phyloP scores from a whole-genome alignment of 1,140 invertebrate genomes.

The Zelostemma sp. region DNA sequence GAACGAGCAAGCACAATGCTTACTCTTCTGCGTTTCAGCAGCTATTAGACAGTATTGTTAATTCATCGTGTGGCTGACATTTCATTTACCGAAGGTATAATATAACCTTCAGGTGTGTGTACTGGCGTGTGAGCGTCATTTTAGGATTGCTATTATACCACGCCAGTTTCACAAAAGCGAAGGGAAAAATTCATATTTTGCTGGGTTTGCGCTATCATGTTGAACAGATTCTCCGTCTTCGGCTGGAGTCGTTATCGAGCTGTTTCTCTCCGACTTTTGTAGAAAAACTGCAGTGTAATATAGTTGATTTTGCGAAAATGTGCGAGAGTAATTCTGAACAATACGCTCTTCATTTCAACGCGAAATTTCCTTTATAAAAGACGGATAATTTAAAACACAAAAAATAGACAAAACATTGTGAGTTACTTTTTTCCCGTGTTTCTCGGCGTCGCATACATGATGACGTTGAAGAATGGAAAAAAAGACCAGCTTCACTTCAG shows the following conservation, averaged over 20 bases:
- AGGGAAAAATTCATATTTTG: background rate
- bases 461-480: conserved; percentile 31
- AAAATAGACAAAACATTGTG: too few species aligned
- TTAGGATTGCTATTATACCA: conserved; percentile 15
- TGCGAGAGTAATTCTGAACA: too few species aligned
- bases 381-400: too few species aligned
- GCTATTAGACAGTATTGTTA: conserved; percentile 65
- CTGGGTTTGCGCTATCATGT: background rate
- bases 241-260: too few species aligned
- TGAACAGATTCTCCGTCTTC: background rate
- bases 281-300: too few species aligned
- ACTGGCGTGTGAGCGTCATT: conserved; percentile 1
- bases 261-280: too few species aligned
- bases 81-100: conserved; percentile 61
- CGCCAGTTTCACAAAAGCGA: conserved; percentile 6
- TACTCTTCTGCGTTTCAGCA: conserved; percentile 52
- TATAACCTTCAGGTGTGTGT: conserved; percentile 22
- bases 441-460: conserved; percentile 33
- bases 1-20: conserved; percentile 47
- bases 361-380: too few species aligned
- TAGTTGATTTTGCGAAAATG: too few species aligned
- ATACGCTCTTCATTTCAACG: too few species aligned
- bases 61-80: conserved; percentile 63
- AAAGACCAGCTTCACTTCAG: conserved; percentile 41
- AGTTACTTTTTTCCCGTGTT: conserved; percentile 44